Conservation (phyloP, 2,113 vertebrate species). For the Vulpes ferrilata region DNA sequence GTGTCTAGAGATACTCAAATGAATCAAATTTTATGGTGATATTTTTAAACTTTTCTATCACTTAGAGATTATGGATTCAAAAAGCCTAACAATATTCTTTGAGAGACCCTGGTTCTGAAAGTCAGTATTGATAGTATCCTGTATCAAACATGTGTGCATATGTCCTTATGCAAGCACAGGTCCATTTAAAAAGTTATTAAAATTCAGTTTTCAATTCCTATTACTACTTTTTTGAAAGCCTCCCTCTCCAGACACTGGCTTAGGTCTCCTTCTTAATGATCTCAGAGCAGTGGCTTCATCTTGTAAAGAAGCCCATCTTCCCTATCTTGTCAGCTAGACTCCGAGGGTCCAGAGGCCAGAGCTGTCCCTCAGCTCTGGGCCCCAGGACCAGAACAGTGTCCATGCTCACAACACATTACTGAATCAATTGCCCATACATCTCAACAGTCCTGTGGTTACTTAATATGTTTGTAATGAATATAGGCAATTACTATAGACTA, state of each 20-base stretch:
- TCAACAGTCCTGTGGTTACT: not conserved
- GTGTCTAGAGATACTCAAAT: not conserved
- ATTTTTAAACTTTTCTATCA: not conserved
- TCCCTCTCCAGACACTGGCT: not conserved
- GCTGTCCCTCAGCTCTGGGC: not conserved
- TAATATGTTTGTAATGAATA: not conserved
- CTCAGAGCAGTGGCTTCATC: not conserved
- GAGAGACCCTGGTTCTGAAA: not conserved
- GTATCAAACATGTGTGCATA: not conserved
- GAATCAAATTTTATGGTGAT: not conserved
- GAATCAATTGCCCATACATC: not conserved
- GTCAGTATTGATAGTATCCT: not conserved
- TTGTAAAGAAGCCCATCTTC: not conserved
- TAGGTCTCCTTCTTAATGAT: not conserved
- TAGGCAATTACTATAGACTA: not conserved
- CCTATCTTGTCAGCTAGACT: not conserved
- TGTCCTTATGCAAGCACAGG: not conserved
- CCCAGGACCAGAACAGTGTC: not conserved
- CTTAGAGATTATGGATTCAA: not conserved
- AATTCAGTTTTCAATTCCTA: not conserved
- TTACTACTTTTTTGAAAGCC: not conserved
- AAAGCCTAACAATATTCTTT: not conserved
- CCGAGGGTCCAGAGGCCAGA: not conserved
- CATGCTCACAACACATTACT: not conserved
- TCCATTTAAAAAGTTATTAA: not conserved